These are phyloP conservation scores for Hydrotaea cyrtoneurina DNA, from an alignment of 2,888 invertebrate species.

Conservation along the genomic window DNA sequence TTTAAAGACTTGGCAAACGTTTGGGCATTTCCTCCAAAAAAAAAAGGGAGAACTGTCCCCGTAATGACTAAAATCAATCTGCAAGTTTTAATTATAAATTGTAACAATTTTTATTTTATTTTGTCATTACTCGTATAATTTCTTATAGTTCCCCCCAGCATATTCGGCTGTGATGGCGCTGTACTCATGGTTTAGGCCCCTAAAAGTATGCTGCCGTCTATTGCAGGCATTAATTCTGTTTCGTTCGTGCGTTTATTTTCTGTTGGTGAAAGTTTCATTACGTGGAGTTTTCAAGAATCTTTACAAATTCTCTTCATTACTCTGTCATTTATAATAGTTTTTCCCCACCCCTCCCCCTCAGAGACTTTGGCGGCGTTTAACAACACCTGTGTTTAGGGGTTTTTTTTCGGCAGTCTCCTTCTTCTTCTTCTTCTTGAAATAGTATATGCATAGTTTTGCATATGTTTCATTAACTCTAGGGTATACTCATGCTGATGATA, in stretches of 20 bases:
- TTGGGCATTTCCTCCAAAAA: no score
- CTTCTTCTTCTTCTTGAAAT: no score
- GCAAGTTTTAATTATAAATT: no score
- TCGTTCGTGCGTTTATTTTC: not conserved
- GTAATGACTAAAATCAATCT: no score
- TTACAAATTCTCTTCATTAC: not conserved
- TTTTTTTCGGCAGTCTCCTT: not conserved
- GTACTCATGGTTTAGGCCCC: not conserved
- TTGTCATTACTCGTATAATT: no score
- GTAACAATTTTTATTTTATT: no score
- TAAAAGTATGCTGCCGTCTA: not conserved
- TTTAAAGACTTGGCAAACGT: no score
- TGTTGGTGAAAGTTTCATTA: not conserved
- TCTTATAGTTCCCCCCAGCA: not conserved
- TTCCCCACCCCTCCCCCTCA: not conserved
- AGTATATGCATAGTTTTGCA: not conserved
- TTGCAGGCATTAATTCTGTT: not conserved
- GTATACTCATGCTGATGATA: no score
- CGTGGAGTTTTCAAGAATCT: no score
- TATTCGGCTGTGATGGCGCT: not conserved
- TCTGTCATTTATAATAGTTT: not conserved
- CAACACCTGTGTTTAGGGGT: not conserved
- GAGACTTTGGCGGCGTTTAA: not conserved
- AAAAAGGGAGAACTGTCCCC: no score
- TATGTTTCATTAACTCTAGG: not conserved